phyloP scores from a whole-genome alignment of 2,797 vertebrate genomes.

The Molossus molossus region DNA sequence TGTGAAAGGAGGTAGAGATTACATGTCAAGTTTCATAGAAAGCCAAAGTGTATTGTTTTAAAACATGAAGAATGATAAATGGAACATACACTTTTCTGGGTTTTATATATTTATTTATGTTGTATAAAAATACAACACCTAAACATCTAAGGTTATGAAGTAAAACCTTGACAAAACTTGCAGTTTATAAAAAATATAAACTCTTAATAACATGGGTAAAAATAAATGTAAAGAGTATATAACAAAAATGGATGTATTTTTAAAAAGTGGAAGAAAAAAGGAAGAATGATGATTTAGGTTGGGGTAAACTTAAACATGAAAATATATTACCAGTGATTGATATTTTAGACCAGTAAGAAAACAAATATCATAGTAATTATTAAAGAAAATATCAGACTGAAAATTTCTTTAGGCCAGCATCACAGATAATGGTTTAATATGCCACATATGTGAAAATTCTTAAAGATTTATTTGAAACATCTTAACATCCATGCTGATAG shows the following conservation, averaged over 20 bases:
- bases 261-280: neutral
- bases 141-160: neutral
- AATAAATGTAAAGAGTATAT: neutral
- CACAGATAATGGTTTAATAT: neutral
- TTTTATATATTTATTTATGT: neutral
- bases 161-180: neutral
- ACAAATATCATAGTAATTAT: neutral
- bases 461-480: neutral
- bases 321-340: neutral
- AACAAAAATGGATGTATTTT: neutral
- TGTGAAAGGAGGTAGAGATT: neutral
- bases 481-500: neutral
- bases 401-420: neutral
- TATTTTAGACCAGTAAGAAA: neutral
- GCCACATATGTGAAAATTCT: neutral
- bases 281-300: neutral
- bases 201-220: neutral
- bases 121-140: neutral
- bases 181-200: neutral
- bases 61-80: slow-evolving; percentile 9
- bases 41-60: neutral
- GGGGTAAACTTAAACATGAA: neutral
- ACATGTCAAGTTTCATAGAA: neutral
- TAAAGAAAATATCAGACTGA: neutral
- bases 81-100: neutral